These are phyloP conservation scores for Acrobasis suavella DNA, from an alignment of 2,888 invertebrate genomes.

Conservation along the genomic window DNA sequence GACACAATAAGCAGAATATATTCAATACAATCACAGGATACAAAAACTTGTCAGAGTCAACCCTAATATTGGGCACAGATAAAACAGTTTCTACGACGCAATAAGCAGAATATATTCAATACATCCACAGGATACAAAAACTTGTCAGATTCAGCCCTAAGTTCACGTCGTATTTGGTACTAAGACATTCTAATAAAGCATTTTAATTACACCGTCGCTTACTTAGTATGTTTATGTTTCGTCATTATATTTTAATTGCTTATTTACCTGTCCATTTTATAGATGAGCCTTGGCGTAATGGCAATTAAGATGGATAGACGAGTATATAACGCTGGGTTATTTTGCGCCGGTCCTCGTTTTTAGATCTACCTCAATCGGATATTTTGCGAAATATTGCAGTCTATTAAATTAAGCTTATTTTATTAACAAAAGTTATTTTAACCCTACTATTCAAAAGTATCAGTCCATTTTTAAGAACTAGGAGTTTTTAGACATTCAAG, in stretches of 20 bases:
- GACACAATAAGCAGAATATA: no score
- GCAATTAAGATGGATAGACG: slow-evolving; percentile 20
- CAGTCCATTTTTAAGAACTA: no score
- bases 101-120: no score
- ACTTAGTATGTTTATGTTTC: slow-evolving; percentile 36
- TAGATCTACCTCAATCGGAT: not conserved
- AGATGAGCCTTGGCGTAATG: slow-evolving; percentile 34
- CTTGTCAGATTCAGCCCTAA: slow-evolving; percentile 13
- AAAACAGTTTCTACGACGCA: not conserved
- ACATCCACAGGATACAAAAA: not conserved
- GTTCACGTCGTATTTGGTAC: slow-evolving; percentile 13
- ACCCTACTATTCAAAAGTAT: no score
- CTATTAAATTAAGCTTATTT: no score
- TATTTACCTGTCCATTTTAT: slow-evolving; percentile 43
- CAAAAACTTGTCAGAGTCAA: no score
- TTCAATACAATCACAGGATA: no score
- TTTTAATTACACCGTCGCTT: slow-evolving; percentile 23
- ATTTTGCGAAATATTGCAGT: no score
- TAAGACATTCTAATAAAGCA: slow-evolving; percentile 23
- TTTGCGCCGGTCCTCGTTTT: not conserved
- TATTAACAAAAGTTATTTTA: no score
- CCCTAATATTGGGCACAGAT: no score
- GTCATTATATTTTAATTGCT: slow-evolving; percentile 43
- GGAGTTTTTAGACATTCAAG: no score
- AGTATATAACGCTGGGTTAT: not conserved